Base-by-base conservation (phyloP, 2,797 vertebrate species). In the Antennarius maculatus region DNA sequence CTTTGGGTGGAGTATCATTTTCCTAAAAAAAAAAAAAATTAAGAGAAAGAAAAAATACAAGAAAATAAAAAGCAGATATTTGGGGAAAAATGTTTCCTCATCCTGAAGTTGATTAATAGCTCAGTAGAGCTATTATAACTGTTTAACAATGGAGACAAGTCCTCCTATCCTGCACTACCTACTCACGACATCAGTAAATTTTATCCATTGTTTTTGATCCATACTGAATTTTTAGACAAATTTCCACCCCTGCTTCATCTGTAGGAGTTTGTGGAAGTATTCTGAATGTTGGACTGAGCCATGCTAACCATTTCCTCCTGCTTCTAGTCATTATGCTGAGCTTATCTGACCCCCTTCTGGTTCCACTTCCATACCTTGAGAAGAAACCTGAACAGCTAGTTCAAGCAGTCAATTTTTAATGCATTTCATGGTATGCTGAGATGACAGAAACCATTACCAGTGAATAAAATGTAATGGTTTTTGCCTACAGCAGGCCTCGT, bases 401-500 rank as follows among this genome's bases (percentile, higher is more conserved):
- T 18, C 17, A 16, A 51, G 14, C 4, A 46, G 16, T 34, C 39
- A 43, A 11, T 63, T 73, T 10, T 72, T 49, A 42, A 28, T 65
- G 34, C 12, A 48, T 54, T 57, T 61, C 12, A 52, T 55, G 14
- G 6, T n/a, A 13, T 62, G 60, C 64, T 67, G 43, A 69, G 43
- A 54, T 54, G 23, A 53, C 23, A 23, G 23, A 23, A 23, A 23
- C 23, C 23, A 23, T 23, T 23, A 23, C 23, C 23, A 23, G 23
- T 23, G 23, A 23, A 23, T 23, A 23, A 23, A 23, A 23, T 47
- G 7, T 18, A 41, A 9, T 57, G 27, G 61, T 46, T 79, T 71
- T 9, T 77, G 74, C 71, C 37, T 53, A 77, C 61, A 74, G 50
- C 73, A 62, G 60, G 55, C 61, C 18, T 11, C 74, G 81, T 81